phyloP scores from a whole-genome alignment of 2,113 vertebrate genomes.

The Syngnathus scovelli region DNA sequence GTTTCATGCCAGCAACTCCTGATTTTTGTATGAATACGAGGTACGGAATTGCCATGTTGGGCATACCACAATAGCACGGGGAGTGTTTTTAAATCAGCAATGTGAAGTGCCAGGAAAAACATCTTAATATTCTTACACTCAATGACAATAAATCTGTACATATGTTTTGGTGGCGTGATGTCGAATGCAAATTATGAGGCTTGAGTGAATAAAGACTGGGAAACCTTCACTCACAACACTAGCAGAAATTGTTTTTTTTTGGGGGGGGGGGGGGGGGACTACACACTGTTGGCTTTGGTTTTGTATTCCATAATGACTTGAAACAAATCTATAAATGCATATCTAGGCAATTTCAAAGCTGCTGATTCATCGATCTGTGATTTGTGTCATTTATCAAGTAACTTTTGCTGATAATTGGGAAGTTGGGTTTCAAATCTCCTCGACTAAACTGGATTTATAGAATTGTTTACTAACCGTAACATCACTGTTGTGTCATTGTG shows the following conservation, averaged over 20 bases:
- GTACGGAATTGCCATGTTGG: too few relatives aligned
- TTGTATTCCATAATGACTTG: neutral
- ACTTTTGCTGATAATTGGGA: neutral
- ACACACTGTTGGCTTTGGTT: neutral
- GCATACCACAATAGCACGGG: too few relatives aligned
- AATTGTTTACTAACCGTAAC: neutral
- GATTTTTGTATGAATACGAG: too few relatives aligned
- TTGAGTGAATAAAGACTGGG: neutral
- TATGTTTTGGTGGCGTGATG: neutral
- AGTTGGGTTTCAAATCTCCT: neutral
- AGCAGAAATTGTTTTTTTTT: neutral
- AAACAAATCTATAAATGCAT: neutral
- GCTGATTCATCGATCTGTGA: neutral
- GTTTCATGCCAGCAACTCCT: too few relatives aligned
- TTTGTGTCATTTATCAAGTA: neutral
- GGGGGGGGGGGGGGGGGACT: neutral
- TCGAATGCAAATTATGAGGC: neutral
- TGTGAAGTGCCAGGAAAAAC: too few relatives aligned
- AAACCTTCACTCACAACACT: neutral
- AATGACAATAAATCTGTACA: too few relatives aligned
- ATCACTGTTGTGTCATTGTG: neutral
- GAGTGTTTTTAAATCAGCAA: too few relatives aligned
- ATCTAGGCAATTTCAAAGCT: neutral
- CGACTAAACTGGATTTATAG: neutral
- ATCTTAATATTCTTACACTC: too few relatives aligned